Conservation (phyloP, 2,797 vertebrate genomes). For the Muscicapa striata region DNA sequence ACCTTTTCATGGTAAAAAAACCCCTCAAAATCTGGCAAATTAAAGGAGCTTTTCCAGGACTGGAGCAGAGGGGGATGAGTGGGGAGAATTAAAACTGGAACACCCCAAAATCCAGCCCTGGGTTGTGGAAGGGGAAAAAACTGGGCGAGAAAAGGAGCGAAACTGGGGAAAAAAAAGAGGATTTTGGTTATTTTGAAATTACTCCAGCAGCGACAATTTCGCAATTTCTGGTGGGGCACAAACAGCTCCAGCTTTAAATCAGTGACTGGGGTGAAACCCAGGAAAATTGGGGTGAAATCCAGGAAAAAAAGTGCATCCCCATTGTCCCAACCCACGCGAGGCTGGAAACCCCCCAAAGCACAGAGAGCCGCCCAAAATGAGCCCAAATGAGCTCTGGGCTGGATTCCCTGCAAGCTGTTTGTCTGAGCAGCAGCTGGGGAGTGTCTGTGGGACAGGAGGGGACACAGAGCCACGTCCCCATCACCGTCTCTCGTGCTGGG, state of each 20-base stretch:
- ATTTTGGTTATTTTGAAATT: background rate
- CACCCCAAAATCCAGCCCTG: accelerated
- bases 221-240: background rate
- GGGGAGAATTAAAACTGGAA: background rate
- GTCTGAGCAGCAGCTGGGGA: background rate
- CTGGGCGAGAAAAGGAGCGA: background rate
- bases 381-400: background rate
- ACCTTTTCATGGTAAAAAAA: background rate
- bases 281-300: background rate
- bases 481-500: too few species aligned
- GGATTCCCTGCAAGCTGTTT: background rate
- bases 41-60: background rate
- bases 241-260: background rate
- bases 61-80: background rate
- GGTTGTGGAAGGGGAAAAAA: background rate
- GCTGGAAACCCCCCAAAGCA: accelerated
- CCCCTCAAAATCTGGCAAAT: background rate
- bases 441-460: background rate
- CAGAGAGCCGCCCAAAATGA: background rate
- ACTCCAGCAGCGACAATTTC: accelerated
- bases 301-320: accelerated
- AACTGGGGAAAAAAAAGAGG: background rate
- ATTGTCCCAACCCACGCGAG: accelerated
- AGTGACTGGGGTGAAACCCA: too few species aligned
- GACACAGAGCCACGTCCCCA: background rate